Evolutionary conservation across 2,888 invertebrate genomes (phyloP), one percentile per base, ranked within the genome.

Genomic region (Heliconius cydno): DNA sequence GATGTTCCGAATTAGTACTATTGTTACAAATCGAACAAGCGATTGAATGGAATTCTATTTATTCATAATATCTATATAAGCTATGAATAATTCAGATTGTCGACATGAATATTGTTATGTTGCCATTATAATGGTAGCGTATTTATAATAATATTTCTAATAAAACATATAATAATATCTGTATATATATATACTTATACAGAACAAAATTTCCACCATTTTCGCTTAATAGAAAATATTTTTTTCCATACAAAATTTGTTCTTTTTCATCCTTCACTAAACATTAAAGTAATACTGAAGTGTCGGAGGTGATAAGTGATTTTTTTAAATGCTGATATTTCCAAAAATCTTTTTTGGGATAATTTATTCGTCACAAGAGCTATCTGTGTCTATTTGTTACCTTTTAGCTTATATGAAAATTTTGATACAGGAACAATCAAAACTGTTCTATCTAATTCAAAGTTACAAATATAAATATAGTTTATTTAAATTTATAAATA

Each of bases 1-100:
- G 78, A 74, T 73, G 73, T 74, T 78, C 67, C 28, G 73, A 78
- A 78, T 78, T 78, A 78, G 57, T 66, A 66, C 73, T 73, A 78
- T 78, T 78, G 67, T 78, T 66, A 78, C 78, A 73, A 73, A 67
- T 73, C 57, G 76, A 52, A 70, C 68, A 70, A 77, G 77, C 71
- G n/a, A 77, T 71, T 77, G 57, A 67, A 74, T 75, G 75, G 75
- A 65, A 75, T 75, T 75, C 75, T 75, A 75, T 75, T 75, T 75
- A 46, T 75, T 65, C 65, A 1, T 65, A 75, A 65, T 75, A 75
- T 75, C 75, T 75, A 41, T 75, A 65, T 65, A 75, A 75, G 65
- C 75, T 75, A 75, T 75, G 75, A 75, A 75, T 75, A 63, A 75
- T 75, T 75, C 75, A 75, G 41, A 60, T 73, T 73, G 72, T 73